A percentile compares a stretch with the other conserved stretches of the same genome.
Evolutionary conservation across 2,797 vertebrate genomes (phyloP).

Genomic region (Rhabdophis nuchalis): DNA sequence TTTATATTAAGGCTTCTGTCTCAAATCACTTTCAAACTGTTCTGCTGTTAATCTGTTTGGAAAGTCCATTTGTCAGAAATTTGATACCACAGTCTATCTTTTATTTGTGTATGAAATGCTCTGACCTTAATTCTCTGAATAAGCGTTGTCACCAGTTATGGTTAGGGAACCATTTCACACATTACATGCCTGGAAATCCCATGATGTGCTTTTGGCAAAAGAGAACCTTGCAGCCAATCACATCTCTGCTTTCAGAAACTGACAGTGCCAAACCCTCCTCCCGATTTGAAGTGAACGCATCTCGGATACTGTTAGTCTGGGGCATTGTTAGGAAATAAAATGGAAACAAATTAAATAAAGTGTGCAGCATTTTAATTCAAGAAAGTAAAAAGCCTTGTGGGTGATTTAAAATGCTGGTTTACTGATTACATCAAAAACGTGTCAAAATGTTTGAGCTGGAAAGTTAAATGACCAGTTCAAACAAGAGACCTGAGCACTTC

Average conservation of each 20-base stretch:
- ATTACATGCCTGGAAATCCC: neutral
- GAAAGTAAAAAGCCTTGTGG: neutral
- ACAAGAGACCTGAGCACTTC: neutral
- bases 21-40: slow-evolving; percentile 65
- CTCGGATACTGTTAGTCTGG: neutral
- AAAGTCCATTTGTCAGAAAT: slow-evolving; percentile 60
- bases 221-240: neutral
- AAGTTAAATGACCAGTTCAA: neutral
- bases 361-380: neutral
- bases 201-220: neutral
- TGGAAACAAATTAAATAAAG: neutral
- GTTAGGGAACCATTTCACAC: neutral
- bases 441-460: neutral
- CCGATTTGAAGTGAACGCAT: neutral
- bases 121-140: neutral
- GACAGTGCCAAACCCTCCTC: too few species aligned
- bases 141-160: neutral
- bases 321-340: neutral
- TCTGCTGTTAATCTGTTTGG: slow-evolving; percentile 65
- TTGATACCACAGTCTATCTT: slow-evolving; percentile 44
- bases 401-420: neutral
- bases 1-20: slow-evolving; percentile 65
- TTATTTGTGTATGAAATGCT: slow-evolving; percentile 25
- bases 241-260: neutral
- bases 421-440: neutral